A percentile compares a stretch with the other conserved stretches of the same genome.
phyloP scores from a whole-genome alignment of 2,797 vertebrate species.

The Anguilla anguilla region DNA sequence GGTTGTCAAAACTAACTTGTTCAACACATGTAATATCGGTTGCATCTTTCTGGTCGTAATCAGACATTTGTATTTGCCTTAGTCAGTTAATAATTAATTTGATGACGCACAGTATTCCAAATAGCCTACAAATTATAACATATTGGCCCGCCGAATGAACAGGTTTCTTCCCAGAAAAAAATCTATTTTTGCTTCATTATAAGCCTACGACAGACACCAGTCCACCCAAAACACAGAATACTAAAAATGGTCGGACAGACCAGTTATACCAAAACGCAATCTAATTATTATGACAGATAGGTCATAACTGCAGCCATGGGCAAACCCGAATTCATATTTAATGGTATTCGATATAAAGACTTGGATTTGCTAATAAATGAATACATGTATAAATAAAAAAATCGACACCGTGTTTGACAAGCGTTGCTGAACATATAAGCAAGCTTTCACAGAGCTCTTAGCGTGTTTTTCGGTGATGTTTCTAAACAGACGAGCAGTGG shows the following conservation, averaged over 20 bases:
- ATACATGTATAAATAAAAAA: neutral
- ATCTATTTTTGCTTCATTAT: neutral
- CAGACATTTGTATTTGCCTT: neutral
- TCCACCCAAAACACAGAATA: neutral
- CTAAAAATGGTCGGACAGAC: neutral
- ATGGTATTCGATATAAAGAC: neutral
- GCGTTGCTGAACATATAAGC: neutral
- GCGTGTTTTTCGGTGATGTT: neutral
- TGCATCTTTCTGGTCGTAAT: neutral
- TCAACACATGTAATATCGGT: neutral
- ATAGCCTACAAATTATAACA: neutral
- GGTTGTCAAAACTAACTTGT: conserved; percentile 8
- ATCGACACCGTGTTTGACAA: neutral
- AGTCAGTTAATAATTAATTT: neutral
- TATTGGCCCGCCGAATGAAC: neutral
- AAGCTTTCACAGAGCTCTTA: neutral
- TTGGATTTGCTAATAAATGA: neutral
- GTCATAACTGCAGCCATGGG: neutral
- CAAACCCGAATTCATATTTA: neutral
- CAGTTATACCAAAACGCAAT: neutral
- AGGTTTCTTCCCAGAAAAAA: neutral
- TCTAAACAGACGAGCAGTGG: neutral
- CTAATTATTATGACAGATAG: neutral
- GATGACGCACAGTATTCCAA: neutral
- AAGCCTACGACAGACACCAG: neutral